Percentiles rank a stretch among this genome's conserved stretches.
phyloP scores from a whole-genome alignment of 2,888 invertebrate species.

The Ethmia dodecea region DNA sequence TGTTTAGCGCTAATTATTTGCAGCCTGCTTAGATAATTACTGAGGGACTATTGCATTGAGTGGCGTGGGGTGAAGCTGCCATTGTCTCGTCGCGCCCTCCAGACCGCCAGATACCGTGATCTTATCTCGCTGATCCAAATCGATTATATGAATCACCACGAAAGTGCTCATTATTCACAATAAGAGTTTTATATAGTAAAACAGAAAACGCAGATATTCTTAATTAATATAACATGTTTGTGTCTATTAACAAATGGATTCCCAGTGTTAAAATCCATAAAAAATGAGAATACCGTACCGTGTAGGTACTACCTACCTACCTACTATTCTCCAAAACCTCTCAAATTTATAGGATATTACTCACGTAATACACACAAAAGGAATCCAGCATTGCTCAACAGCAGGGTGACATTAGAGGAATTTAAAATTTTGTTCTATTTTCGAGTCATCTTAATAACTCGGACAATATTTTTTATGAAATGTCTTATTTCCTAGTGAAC shows the following conservation, averaged over 20 bases:
- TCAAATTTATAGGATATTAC: slow-evolving; percentile 25
- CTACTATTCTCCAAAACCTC: not conserved
- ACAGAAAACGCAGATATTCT: no score
- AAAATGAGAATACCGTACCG: no score
- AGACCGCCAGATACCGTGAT: slow-evolving; percentile 5
- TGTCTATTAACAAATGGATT: no score
- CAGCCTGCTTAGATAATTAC: slow-evolving; percentile 46
- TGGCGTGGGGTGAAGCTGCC: slow-evolving; percentile 27
- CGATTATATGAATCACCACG: slow-evolving; percentile 2
- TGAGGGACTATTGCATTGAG: slow-evolving; percentile 29
- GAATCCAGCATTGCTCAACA: slow-evolving; percentile 36
- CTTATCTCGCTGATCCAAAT: slow-evolving; percentile 15
- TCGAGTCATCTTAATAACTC: slow-evolving; percentile 52
- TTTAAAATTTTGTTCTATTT: slow-evolving; percentile 54
- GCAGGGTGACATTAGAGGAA: slow-evolving; percentile 45
- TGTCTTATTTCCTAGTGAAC: slow-evolving; percentile 71
- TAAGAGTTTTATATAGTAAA: no score
- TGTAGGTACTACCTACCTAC: no score
- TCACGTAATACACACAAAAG: slow-evolving; percentile 43
- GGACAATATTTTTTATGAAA: slow-evolving; percentile 60
- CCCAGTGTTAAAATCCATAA: no score
- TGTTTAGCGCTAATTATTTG: slow-evolving; percentile 59
- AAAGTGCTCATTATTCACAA: no score
- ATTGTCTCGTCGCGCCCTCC: slow-evolving; percentile 28
- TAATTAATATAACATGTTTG: no score